These are phyloP conservation scores for Aradophagus sp. DNA, from an alignment of 1,140 invertebrate species.

Conservation along the genomic window DNA sequence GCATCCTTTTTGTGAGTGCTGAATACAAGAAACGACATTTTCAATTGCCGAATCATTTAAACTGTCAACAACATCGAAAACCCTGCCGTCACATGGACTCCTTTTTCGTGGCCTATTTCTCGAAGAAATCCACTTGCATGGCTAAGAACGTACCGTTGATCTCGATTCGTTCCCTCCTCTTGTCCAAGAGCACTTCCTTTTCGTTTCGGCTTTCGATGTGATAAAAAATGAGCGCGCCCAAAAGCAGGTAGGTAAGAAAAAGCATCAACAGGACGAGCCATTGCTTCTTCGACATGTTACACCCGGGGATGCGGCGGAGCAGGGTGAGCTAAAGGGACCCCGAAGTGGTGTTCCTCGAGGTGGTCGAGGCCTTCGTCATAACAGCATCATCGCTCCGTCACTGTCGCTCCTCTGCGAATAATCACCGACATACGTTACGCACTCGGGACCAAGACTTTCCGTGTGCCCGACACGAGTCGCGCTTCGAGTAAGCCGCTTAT, in stretches of 20 bases:
- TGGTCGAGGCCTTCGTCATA: slow-evolving; percentile 60
- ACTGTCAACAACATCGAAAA: too few species aligned
- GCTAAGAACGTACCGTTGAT: slow-evolving; percentile 83
- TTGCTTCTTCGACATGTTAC: slow-evolving; percentile 85
- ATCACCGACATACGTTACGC: slow-evolving; percentile 32
- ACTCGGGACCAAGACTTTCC: slow-evolving; percentile 14
- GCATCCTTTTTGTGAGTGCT: too few species aligned
- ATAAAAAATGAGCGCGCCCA: slow-evolving; percentile 86
- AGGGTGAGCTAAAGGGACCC: slow-evolving; percentile 21
- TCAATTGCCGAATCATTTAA: too few species aligned
- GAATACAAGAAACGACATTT: too few species aligned
- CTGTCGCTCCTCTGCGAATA: slow-evolving; percentile 30
- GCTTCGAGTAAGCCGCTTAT: slow-evolving; percentile 52
- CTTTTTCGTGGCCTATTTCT: too few species aligned
- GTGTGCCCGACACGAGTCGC: slow-evolving; percentile 28
- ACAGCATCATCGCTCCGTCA: slow-evolving; percentile 50
- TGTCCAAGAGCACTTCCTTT: slow-evolving; percentile 74
- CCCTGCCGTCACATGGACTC: too few species aligned
- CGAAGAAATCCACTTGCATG: too few species aligned
- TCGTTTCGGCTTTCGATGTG: slow-evolving; percentile 83
- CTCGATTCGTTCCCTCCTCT: slow-evolving; percentile 78
- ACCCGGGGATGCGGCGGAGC: slow-evolving; percentile 4
- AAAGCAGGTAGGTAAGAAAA: slow-evolving; percentile 83
- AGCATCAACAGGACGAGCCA: slow-evolving; percentile 84
- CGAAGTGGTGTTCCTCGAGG: slow-evolving; percentile 48